Evolutionary conservation across 2,797 vertebrate genomes (phyloP), one percentile per base, ranked within the genome.

Genomic region (Brachymystax lenok): DNA sequence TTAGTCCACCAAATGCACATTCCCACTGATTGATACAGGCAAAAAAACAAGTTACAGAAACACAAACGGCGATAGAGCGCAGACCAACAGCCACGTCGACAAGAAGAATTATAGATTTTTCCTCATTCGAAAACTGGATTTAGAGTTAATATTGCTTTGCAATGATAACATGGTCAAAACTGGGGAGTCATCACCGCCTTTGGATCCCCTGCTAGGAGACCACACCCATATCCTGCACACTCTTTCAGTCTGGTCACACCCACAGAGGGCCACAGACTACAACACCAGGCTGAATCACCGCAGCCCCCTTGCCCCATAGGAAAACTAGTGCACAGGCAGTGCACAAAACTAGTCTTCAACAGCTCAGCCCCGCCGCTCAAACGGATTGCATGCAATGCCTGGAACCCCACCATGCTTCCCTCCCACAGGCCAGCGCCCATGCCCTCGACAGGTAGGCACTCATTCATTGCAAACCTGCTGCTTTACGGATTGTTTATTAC

Each of bases 11-110:
- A 95, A 95, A 97, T 97, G 97, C 97, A 98, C 97, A 95, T 95
- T 95, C 96, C 96, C 97, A 96, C 95, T 97, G 97, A 98, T 98
- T 98, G 97, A 98, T 96, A 98, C 96, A 95, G 97, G 96, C 94
- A 93, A 83, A 70, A 46, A 77, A 88, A 85, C 78, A 85, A 88
- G 83, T 77, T 85, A 91, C 86, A 92, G 73, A 92, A 77, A 93
- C 83, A 92, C 84, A 78, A 86, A 67, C 59, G 52, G 89, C 87
- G 84, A 86, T 73, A 90, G 80, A 75, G 81, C 90, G 86, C 87
- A 89, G 86, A 92, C 89, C 82, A 75, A 90, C 90, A 81, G 87
- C 83, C 91, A 90, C 88, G 84, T 77, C 73, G 70, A 87, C 87
- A 84, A 88, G 83, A 87, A 89, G 85, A 93, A 89, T 90, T 91